Percentiles rank a stretch among this genome's conserved stretches.
Conservation (phyloP, 2,113 vertebrate genomes). For the Paedocypris sp. region DNA sequence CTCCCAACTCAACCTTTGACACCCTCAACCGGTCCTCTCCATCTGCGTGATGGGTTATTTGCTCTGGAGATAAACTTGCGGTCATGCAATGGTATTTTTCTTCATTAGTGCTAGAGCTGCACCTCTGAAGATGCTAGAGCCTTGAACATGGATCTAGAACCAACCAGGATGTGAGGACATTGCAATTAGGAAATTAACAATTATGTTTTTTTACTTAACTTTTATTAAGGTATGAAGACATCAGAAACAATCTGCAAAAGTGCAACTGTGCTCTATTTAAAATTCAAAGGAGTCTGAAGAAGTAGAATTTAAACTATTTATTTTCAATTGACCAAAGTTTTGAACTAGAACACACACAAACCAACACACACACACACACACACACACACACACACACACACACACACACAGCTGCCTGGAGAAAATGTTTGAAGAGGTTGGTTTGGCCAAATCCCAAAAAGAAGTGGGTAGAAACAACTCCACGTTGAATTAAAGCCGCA, state of each 20-base stretch:
- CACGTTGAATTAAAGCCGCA: conserved; percentile 37
- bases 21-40: conserved; percentile 25
- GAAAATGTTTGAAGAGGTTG: conserved; percentile 6
- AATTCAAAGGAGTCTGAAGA: conserved; percentile 24
- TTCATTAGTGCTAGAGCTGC: not conserved
- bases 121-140: not conserved
- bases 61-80: conserved; percentile 1
- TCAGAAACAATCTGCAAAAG: conserved; percentile 18
- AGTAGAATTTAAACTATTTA: conserved; percentile 42
- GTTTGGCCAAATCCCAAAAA: conserved; percentile 7
- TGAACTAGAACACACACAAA: conserved; percentile 47
- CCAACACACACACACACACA: conserved; percentile 35
- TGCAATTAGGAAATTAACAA: too few relatives aligned
- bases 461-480: conserved; percentile 7
- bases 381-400: conserved; percentile 36
- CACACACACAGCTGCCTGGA: conserved; percentile 25
- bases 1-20: conserved; percentile 46
- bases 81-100: not conserved
- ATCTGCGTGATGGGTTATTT: conserved; percentile 9
- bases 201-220: too few relatives aligned
- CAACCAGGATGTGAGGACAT: too few relatives aligned
- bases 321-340: conserved; percentile 20
- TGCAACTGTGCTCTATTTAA: conserved; percentile 10
- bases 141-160: too few relatives aligned
- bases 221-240: too few relatives aligned